Evolutionary conservation across 92 coral and sea anemone genomes (phyloP).

Genomic region (Umimayanthus chanpuru): DNA sequence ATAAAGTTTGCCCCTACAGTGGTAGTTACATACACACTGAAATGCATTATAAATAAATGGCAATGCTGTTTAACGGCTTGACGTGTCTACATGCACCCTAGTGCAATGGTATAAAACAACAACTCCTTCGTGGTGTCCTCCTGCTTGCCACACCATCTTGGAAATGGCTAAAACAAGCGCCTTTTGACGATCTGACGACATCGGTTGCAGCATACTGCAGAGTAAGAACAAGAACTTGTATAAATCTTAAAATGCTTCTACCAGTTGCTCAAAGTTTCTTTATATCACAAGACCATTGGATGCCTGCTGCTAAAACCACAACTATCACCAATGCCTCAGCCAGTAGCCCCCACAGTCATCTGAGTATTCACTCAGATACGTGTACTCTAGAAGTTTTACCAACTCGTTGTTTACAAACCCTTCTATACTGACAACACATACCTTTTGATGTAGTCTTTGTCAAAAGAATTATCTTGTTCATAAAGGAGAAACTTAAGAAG

Average conservation of each 20-base stretch:
- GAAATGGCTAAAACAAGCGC: constrained; percentile 76
- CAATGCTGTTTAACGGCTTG: not conserved
- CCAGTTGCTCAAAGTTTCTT: too few relatives aligned
- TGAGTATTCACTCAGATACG: too few relatives aligned
- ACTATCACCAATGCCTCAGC: too few relatives aligned
- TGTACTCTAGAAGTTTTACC: too few relatives aligned
- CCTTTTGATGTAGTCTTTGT: constrained; percentile 43
- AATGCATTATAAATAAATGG: not conserved
- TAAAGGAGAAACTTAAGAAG: constrained; percentile 66
- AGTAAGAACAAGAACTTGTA: not conserved
- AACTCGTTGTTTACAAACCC: not conserved
- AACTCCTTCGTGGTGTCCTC: constrained; percentile 57
- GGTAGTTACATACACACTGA: not conserved
- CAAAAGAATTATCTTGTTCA: constrained; percentile 45
- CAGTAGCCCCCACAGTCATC: too few relatives aligned
- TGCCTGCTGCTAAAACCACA: too few relatives aligned
- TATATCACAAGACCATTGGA: too few relatives aligned
- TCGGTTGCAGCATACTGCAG: constrained; percentile 68
- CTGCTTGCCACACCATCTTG: constrained; percentile 78
- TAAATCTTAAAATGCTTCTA: not conserved
- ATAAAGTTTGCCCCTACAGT: not conserved
- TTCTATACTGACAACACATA: not conserved
- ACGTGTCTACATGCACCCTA: not conserved
- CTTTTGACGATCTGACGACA: constrained; percentile 74
- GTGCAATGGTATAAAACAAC: constrained; percentile 64